A percentile compares a stretch with the other conserved stretches of the same genome.
phyloP scores from a whole-genome alignment of 2,888 invertebrate genomes.

The Tetragonisca angustula region DNA sequence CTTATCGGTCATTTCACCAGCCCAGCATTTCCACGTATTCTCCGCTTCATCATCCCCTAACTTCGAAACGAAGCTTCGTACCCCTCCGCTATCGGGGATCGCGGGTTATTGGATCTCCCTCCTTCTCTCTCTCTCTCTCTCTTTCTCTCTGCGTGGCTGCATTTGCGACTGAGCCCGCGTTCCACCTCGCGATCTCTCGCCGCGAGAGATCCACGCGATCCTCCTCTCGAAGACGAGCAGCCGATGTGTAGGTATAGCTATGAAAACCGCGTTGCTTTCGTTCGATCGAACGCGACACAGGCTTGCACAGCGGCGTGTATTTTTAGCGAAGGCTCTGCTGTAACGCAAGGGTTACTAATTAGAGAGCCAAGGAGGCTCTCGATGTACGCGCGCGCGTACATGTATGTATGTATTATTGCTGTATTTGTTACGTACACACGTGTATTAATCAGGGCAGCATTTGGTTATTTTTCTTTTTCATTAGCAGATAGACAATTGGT shows the following conservation, averaged over 20 bases:
- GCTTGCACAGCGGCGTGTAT: not conserved
- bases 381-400: not conserved
- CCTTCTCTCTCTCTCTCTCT: constrained; percentile 9
- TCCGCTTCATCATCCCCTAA: too few species aligned
- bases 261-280: not conserved
- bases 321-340: not conserved
- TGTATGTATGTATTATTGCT: not conserved
- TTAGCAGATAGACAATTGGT: too few species aligned
- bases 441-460: too few species aligned
- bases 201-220: not conserved
- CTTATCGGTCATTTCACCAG: too few species aligned
- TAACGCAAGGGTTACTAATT: not conserved
- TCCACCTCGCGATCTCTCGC: constrained; percentile 15
- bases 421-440: too few species aligned
- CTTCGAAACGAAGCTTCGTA: too few species aligned
- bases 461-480: too few species aligned
- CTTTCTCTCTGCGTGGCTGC: constrained; percentile 20
- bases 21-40: too few species aligned
- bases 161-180: constrained; percentile 34
- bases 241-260: not conserved
- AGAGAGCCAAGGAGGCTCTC: constrained; percentile 1
- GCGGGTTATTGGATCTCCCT: constrained; percentile 60
- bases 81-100: constrained; percentile 54
- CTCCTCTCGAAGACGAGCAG: not conserved
- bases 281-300: constrained; percentile 6